Percentiles rank a stretch among this genome's conserved stretches.
Evolutionary conservation across 2,888 invertebrate genomes (phyloP).

Genomic region (Conchocele bisecta): DNA sequence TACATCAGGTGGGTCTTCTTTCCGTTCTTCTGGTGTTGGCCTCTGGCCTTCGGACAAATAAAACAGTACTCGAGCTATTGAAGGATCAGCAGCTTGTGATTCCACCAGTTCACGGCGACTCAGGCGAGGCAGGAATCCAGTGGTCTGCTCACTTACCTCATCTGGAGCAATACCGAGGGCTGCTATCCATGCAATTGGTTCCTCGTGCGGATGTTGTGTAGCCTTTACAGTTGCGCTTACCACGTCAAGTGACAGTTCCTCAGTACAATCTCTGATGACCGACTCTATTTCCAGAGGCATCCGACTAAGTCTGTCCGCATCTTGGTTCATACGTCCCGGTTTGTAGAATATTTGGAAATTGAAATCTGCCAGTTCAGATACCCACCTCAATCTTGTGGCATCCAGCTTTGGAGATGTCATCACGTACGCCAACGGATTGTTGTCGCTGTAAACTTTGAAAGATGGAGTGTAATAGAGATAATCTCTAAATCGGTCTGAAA

Average conservation of each 20-base stretch:
- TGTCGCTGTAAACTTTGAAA: conserved; percentile 40
- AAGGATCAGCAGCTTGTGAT: conserved; percentile 8
- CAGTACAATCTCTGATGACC: not conserved
- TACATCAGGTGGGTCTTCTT: not conserved
- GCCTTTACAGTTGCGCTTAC: not conserved
- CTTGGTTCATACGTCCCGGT: conserved; percentile 12
- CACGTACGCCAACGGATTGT: conserved; percentile 33
- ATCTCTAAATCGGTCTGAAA: conserved; percentile 43
- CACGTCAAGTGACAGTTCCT: not conserved
- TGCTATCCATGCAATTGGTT: not conserved
- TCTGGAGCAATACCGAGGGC: not conserved
- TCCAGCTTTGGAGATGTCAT: conserved; percentile 34
- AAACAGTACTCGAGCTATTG: conserved; percentile 1
- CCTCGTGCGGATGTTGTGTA: not conserved
- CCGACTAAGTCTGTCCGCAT: conserved; percentile 31
- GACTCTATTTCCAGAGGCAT: conserved; percentile 16
- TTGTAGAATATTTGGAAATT: conserved; percentile 29
- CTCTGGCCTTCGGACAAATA: not conserved
- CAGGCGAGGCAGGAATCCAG: not conserved
- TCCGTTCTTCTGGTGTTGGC: not conserved
- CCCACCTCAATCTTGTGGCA: conserved; percentile 23
- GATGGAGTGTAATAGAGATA: conserved; percentile 42
- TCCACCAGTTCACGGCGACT: not conserved
- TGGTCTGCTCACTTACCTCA: not conserved
- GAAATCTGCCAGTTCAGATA: conserved; percentile 28